phyloP scores from a whole-genome alignment of 2,888 invertebrate genomes.

The Thalpophila matura region DNA sequence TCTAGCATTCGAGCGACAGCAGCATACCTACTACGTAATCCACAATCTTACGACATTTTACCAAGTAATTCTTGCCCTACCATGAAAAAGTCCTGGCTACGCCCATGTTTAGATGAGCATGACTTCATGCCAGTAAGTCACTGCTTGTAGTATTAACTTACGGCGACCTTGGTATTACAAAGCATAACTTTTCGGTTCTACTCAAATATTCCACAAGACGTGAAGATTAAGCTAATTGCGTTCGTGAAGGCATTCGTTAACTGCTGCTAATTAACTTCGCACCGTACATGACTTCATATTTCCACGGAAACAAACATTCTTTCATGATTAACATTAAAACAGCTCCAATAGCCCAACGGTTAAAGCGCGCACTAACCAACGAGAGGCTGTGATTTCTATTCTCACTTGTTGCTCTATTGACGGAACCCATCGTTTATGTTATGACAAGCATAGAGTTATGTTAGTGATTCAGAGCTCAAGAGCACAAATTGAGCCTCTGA shows the following conservation, averaged over 20 bases:
- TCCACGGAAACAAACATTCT: conserved; percentile 43
- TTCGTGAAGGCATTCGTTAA: conserved; percentile 54
- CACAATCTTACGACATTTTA: too few species aligned
- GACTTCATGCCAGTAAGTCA: conserved; percentile 1
- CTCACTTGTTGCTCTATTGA: not conserved
- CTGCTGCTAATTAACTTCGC: conserved; percentile 52
- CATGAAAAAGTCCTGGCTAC: not conserved
- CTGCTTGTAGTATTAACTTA: not conserved
- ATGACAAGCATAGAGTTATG: not conserved
- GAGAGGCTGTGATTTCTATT: not conserved
- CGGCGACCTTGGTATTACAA: conserved; percentile 46
- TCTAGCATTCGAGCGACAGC: too few species aligned
- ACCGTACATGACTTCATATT: conserved; percentile 51
- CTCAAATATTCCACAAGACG: conserved; percentile 54
- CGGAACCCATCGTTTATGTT: not conserved
- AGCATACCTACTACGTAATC: too few species aligned
- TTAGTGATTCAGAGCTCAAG: not conserved
- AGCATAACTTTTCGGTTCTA: conserved; percentile 16
- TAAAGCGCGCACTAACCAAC: not conserved
- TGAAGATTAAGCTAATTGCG: conserved; percentile 55
- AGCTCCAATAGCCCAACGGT: not conserved
- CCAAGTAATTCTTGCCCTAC: too few species aligned
- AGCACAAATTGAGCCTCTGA: not conserved
- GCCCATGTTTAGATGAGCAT: not conserved
- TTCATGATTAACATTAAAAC: conserved; percentile 15